Evolutionary conservation across 2,888 invertebrate genomes (phyloP), one percentile per base, ranked within the genome.

Genomic region (Rugalucina vietnamica): DNA sequence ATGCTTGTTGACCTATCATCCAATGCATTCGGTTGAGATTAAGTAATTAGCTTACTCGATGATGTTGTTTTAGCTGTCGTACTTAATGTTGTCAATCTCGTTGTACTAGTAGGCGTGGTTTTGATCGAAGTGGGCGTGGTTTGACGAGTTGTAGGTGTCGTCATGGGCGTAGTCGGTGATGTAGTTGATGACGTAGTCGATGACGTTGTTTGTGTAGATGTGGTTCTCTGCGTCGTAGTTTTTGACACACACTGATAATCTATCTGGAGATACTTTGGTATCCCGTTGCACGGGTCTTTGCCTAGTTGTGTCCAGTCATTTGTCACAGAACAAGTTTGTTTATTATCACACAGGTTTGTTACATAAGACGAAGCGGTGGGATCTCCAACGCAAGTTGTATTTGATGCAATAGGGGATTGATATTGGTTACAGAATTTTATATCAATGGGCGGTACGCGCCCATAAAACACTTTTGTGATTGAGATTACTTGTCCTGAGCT

Each of bases 231-330:
- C 0, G 75, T 75, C 21, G 78, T 49, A 12, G 57, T 73, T 50
- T 80, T 75, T 0, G 78, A 49, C 10, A 75, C 82, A 81, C 90
- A 90, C 32, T 79, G 80, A 57, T 88, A 90, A 34, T 85, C 84
- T 5, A 90, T 79, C 74, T 90, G 88, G 37, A 90, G 76, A 69
- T 90, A 90, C 70, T 90, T 90, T 0, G 89, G 87, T 12, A 88
- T 81, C 10, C 84, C 85, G 0, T 77, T 72, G 65, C 90, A 90
- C 4, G 90, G 90, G 75, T 90, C 86, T 8, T 86, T 84, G 2
- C 89, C 88, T 1, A 87, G 81, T 39, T 83, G 70, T 14, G 49
- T 43, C 87, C 87, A 87, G 49, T 87, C 87, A 36, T 87, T 87
- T 1, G 43, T 57, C 2, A 87, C 87, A 10, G 54, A 37, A 57